These are phyloP conservation scores for Sterrhoptilus dennistouni DNA, from an alignment of 2,113 vertebrate species.

Conservation along the genomic window DNA sequence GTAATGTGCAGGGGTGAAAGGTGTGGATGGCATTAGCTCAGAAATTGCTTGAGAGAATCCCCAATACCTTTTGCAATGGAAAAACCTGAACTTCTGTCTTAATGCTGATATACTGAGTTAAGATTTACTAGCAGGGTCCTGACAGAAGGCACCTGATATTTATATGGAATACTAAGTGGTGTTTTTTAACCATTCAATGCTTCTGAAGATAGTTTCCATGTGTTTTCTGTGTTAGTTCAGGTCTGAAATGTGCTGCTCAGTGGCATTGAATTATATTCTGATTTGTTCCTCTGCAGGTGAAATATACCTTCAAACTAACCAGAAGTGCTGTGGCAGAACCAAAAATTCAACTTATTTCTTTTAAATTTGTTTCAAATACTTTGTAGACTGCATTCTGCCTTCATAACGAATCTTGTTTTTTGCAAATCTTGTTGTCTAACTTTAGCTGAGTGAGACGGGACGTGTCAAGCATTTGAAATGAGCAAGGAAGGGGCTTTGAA, in stretches of 20 bases:
- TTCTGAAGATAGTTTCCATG: not conserved
- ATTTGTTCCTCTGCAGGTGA: not conserved
- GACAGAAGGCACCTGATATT: not conserved
- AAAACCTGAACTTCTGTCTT: not conserved
- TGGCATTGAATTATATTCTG: not conserved
- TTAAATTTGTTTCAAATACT: not conserved
- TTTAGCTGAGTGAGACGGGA: not conserved
- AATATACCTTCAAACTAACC: not conserved
- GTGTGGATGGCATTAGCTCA: not conserved
- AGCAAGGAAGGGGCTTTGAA: not conserved
- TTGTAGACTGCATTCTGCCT: not conserved
- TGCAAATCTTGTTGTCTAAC: not conserved
- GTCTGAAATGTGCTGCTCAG: not conserved
- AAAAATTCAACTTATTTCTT: not conserved
- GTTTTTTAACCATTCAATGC: not conserved
- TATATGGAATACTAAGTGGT: not conserved
- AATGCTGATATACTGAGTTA: not conserved
- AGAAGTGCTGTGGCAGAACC: not conserved
- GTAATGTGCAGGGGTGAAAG: not conserved
- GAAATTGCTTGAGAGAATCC: not conserved
- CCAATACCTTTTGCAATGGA: not conserved
- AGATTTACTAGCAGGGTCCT: not conserved
- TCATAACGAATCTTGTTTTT: not conserved
- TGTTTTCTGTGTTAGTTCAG: not conserved
- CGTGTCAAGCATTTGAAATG: not conserved